Evolutionary conservation across 2,797 vertebrate species (phyloP), one percentile per base, ranked within the genome.

Genomic region (Poeciliopsis turneri): DNA sequence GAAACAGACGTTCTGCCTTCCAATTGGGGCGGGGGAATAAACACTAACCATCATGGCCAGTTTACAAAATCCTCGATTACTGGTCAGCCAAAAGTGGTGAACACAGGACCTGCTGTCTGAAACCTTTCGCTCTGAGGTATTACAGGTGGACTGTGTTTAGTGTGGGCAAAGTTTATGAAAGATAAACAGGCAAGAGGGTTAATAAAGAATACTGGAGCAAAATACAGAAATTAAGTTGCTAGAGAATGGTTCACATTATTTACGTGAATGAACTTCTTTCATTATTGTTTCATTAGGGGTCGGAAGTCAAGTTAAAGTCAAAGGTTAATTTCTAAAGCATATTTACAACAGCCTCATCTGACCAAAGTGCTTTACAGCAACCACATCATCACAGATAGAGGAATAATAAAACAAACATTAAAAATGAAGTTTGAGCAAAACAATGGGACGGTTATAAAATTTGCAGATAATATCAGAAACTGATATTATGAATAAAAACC

Each of bases 41-140:
- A 82, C 75, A 83, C 85, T 86, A 47, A 90, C 89, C 77, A 83
- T 86, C 81, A 74, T 64, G 90, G 90, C 92, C 91, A 93, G 85
- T 88, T 92, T 84, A 86, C 85, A 88, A 81, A 85, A 75, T 86
- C 81, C 79, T 83, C 85, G 84, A 89, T 91, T 90, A 92, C 86
- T 85, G 89, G 82, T 88, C 80, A 90, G 86, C 90, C 82, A 82
- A 87, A 79, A 85, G 69, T 47, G 75, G 33, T n/a, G 43, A 76
- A 78, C 76, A 70, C 18, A 72, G 61, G 77, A 87, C 75, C 82
- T 82, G 78, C 82, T 82, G 85, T 69, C 88, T 71, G 47, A 28
- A 39, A 76, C 28, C 1, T 53, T 57, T 66, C 33, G 33, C 64
- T 41, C 5, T 39, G 5, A 68, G 39, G 30, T 41, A 68, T 41